Conservation (phyloP, 1,140 invertebrate species). For the Lordiphosa clarofinis region DNA sequence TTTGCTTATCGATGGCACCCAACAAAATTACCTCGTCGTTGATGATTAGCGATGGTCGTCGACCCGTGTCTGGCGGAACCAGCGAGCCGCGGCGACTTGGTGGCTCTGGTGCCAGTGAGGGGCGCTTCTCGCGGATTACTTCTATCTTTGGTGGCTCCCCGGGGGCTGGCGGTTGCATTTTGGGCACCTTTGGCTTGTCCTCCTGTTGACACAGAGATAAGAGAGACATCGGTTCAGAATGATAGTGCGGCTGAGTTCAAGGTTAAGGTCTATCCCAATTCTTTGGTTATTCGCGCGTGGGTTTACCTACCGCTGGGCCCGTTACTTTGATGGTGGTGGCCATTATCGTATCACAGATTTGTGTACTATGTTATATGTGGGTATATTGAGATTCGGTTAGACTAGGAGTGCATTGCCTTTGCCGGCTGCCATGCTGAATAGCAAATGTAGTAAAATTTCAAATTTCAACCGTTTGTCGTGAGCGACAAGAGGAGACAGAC, state of each 20-base stretch:
- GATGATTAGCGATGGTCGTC: slow-evolving; percentile 92
- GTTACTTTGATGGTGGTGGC: slow-evolving; percentile 38
- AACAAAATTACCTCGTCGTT: slow-evolving; percentile 90
- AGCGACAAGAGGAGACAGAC: slow-evolving; percentile 45
- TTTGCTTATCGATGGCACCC: background rate
- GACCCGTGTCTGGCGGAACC: slow-evolving; percentile 90
- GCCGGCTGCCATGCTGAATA: slow-evolving; percentile 1
- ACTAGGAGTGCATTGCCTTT: slow-evolving; percentile 1
- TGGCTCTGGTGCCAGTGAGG: slow-evolving; percentile 88
- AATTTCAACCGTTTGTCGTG: slow-evolving; percentile 35
- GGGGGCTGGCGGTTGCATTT: slow-evolving; percentile 85
- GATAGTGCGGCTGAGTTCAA: background rate
- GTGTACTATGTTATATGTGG: slow-evolving; percentile 2
- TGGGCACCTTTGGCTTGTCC: slow-evolving; percentile 83
- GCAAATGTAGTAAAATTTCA: slow-evolving; percentile 10
- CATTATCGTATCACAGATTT: slow-evolving; percentile 29
- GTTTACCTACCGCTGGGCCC: slow-evolving; percentile 30
- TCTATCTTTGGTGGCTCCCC: slow-evolving; percentile 91
- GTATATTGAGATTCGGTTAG: background rate
- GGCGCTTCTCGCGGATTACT: slow-evolving; percentile 88
- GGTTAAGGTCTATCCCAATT: slow-evolving; percentile 6
- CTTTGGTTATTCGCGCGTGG: background rate
- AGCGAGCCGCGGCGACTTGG: slow-evolving; percentile 89
- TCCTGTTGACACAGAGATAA: slow-evolving; percentile 38
- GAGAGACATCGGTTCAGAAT: too few relatives aligned